Conservation (phyloP, 53 echinoderm and acorn worm genomes). For the Luidia sarsii region DNA sequence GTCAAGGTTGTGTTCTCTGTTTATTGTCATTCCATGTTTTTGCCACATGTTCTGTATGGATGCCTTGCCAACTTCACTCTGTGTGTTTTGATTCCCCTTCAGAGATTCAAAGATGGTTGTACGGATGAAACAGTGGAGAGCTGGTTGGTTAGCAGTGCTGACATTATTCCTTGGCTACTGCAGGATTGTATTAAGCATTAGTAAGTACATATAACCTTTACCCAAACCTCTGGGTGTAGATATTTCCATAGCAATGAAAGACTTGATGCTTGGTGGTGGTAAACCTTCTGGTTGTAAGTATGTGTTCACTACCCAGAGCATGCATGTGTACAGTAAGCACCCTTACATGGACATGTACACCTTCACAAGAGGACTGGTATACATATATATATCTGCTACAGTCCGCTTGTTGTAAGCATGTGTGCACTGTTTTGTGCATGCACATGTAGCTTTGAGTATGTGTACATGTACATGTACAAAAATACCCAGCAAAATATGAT, state of each 20-base stretch:
- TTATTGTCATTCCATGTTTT: too few relatives aligned
- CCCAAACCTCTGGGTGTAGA: background rate
- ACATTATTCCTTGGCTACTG: background rate
- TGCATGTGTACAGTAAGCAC: background rate
- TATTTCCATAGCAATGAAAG: background rate
- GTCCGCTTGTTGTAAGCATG: background rate
- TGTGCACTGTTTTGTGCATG: background rate
- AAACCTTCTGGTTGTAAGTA: background rate
- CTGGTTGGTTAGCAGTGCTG: background rate
- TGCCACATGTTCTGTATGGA: too few relatives aligned
- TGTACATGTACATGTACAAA: background rate
- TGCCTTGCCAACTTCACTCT: too few relatives aligned
- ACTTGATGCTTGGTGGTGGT: too few relatives aligned
- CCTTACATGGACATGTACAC: background rate
- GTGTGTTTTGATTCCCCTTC: too few relatives aligned
- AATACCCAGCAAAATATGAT: background rate
- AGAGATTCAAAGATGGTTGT: too few relatives aligned
- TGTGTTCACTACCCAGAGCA: background rate
- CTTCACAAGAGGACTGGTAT: background rate
- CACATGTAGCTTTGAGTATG: background rate
- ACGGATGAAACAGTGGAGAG: background rate
- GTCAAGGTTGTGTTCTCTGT: too few relatives aligned
- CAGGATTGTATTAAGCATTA: background rate
- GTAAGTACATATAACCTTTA: background rate
- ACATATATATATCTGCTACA: background rate